These are phyloP conservation scores for Macrobrachium nipponense DNA, from an alignment of 1,140 invertebrate genomes.

Conservation along the genomic window DNA sequence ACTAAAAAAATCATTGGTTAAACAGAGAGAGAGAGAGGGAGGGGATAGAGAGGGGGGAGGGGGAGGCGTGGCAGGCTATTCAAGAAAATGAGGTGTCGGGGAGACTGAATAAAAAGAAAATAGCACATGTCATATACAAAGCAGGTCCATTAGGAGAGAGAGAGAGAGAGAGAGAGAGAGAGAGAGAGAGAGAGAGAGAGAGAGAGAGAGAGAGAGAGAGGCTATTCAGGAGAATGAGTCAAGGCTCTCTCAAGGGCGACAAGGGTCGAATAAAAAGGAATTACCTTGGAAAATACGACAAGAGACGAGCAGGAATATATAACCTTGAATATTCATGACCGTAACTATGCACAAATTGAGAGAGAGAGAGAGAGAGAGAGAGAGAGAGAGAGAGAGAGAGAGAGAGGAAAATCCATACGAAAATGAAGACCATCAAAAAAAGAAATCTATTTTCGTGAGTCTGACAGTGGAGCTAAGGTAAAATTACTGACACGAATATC, in stretches of 20 bases:
- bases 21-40: background rate
- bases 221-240: background rate
- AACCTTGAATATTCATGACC: background rate
- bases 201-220: background rate
- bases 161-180: background rate
- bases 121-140: background rate
- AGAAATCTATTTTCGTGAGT: background rate
- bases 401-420: background rate
- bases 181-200: background rate
- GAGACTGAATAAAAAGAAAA: background rate
- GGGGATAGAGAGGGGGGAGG: background rate
- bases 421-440: background rate
- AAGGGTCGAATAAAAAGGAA: background rate
- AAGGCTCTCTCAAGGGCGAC: background rate
- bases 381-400: slow-evolving; percentile 28
- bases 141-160: background rate
- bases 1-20: background rate
- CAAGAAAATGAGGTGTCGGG: background rate
- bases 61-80: background rate
- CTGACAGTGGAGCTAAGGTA: background rate
- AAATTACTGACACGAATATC: no score
- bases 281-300: background rate
- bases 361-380: slow-evolving; percentile 28
- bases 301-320: slow-evolving; percentile 2
- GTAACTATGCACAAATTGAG: background rate